phyloP scores from a whole-genome alignment of 2,113 vertebrate species.

The Oryzias woworae region DNA sequence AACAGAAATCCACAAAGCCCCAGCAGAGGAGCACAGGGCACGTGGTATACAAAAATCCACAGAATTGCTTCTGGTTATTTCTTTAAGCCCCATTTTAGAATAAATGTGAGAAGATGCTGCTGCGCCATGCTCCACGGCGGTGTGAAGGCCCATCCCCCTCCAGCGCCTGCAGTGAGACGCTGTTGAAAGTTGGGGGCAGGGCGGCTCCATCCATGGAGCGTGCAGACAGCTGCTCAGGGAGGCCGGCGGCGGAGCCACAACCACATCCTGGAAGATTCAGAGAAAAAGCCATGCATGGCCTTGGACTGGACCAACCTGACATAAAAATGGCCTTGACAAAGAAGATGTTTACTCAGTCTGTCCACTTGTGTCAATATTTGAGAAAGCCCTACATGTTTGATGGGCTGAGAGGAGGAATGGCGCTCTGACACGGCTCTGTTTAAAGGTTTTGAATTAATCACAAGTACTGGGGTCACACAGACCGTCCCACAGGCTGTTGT shows the following conservation, averaged over 20 bases:
- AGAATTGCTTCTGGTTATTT: slow-evolving; percentile 3
- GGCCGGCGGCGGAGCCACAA: slow-evolving; percentile 53
- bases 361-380: slow-evolving; percentile 66
- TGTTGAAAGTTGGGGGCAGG: slow-evolving; percentile 67
- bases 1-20: slow-evolving; percentile 32
- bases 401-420: slow-evolving; percentile 15
- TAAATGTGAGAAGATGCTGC: slow-evolving; percentile 1
- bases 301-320: slow-evolving; percentile 19
- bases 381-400: slow-evolving; percentile 25
- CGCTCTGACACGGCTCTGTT: slow-evolving; percentile 8
- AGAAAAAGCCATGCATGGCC: slow-evolving; percentile 14
- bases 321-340: slow-evolving; percentile 43
- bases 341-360: slow-evolving; percentile 65
- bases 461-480: slow-evolving; percentile 24
- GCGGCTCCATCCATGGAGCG: slow-evolving; percentile 46
- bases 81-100: background rate
- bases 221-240: slow-evolving; percentile 69
- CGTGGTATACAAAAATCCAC: background rate
- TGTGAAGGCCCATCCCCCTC: slow-evolving; percentile 52
- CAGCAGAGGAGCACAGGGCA: slow-evolving; percentile 6
- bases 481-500: slow-evolving; percentile 19
- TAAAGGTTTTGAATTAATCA: slow-evolving; percentile 46
- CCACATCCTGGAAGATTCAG: slow-evolving; percentile 52
- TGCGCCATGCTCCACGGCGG: slow-evolving; percentile 16
- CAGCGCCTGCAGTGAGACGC: slow-evolving; percentile 44